Evolutionary conservation across 1,140 invertebrate genomes (phyloP).

Genomic region (Gyrodactylus bullatarudis): DNA sequence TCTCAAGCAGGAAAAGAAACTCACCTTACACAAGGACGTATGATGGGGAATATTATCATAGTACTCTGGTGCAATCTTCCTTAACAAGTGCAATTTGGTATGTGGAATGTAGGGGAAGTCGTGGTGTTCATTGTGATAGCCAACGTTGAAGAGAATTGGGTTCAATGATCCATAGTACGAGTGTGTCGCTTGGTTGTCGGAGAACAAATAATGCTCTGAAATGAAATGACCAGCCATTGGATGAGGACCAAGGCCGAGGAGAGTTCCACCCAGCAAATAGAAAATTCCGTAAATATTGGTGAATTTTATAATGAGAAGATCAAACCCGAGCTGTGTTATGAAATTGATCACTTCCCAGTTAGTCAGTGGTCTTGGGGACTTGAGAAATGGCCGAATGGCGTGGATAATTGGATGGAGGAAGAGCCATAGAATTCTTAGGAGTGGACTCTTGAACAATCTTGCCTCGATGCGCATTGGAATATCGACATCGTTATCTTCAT

Average conservation of each 20-base stretch:
- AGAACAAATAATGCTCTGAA: conserved; percentile 90
- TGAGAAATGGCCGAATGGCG: conserved; percentile 50
- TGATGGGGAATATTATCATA: conserved; percentile 73
- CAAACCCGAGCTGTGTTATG: conserved; percentile 51
- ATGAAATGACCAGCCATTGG: conserved; percentile 92
- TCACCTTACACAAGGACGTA: conserved; percentile 39
- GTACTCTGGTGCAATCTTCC: conserved; percentile 61
- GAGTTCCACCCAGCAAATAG: conserved; percentile 48
- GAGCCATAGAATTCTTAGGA: conserved; percentile 75
- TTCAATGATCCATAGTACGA: conserved; percentile 94
- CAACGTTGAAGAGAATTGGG: conserved; percentile 85
- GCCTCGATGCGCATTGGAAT: conserved; percentile 67
- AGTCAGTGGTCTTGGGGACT: conserved; percentile 13
- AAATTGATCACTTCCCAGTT: conserved; percentile 30
- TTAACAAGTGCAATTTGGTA: conserved; percentile 17
- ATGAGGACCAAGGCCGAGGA: conserved; percentile 74
- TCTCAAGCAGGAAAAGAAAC: conserved; percentile 33
- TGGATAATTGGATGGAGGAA: conserved; percentile 79
- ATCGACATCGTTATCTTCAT: conserved; percentile 28
- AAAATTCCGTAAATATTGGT: conserved; percentile 39
- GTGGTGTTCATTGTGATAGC: conserved; percentile 34
- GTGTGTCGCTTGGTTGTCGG: conserved; percentile 80
- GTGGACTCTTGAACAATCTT: conserved; percentile 54
- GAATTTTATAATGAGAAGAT: conserved; percentile 37
- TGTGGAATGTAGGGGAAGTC: conserved; percentile 71